Conservation (phyloP, 2,888 invertebrate genomes). For the Orchesellides sinensis region DNA sequence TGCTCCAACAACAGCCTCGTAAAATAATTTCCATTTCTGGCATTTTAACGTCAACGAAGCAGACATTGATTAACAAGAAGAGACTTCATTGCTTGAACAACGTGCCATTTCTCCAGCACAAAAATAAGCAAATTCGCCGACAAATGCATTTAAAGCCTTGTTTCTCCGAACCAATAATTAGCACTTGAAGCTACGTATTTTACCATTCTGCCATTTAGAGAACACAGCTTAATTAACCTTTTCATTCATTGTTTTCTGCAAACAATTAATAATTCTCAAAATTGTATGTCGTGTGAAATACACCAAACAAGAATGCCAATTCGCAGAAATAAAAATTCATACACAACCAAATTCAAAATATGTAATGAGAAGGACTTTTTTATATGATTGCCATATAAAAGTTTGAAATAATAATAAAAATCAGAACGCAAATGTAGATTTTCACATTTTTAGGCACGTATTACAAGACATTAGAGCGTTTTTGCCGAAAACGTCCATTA, state of each 20-base stretch:
- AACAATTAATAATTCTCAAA: slow-evolving; percentile 1
- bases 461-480: too few species aligned
- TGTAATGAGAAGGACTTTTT: too few species aligned
- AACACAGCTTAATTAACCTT: too few species aligned
- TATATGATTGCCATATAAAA: too few species aligned
- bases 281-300: background rate
- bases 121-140: slow-evolving; percentile 20
- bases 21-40: slow-evolving; percentile 57
- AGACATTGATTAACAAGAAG: slow-evolving; percentile 34
- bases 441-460: too few species aligned
- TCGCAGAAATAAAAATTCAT: too few species aligned
- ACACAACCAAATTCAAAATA: too few species aligned
- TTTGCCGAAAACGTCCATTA: too few species aligned
- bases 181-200: background rate
- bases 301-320: too few species aligned
- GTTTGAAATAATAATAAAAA: too few species aligned
- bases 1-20: background rate
- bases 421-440: too few species aligned
- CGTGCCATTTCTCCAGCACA: slow-evolving; percentile 23
- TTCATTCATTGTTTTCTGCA: background rate
- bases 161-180: slow-evolving; percentile 51
- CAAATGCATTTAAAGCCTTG: slow-evolving; percentile 41
- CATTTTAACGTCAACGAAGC: slow-evolving; percentile 21
- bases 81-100: slow-evolving; percentile 56
- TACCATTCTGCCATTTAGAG: too few species aligned